These are phyloP conservation scores for Sitta carolinensis DNA, from an alignment of 2,797 vertebrate genomes.

Conservation along the genomic window DNA sequence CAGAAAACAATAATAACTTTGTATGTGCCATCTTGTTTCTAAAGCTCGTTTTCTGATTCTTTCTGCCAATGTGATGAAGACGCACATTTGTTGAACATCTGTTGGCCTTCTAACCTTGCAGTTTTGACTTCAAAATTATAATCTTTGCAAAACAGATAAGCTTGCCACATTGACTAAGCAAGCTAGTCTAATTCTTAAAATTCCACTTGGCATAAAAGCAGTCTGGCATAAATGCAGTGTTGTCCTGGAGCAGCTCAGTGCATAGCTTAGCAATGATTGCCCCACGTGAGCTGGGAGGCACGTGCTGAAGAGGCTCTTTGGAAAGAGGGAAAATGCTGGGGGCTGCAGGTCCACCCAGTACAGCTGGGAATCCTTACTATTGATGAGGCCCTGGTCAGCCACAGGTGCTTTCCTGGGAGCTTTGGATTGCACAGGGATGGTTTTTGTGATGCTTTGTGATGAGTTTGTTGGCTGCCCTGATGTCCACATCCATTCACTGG, in stretches of 20 bases:
- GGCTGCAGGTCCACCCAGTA: background rate
- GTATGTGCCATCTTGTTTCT: background rate
- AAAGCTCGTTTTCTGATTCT: background rate
- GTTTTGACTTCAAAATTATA: background rate
- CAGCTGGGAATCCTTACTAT: background rate
- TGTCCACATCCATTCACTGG: background rate
- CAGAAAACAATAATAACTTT: background rate
- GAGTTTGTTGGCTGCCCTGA: background rate
- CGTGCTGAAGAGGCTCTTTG: accelerated
- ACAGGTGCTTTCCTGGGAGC: background rate
- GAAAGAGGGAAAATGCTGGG: background rate
- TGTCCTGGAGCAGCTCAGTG: background rate
- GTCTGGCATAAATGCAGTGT: accelerated
- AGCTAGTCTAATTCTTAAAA: background rate
- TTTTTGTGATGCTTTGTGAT: background rate
- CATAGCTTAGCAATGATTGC: accelerated
- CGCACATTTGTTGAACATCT: background rate
- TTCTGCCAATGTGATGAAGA: background rate
- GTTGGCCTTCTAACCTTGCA: background rate
- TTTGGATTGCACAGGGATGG: background rate
- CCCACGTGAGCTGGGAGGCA: accelerated
- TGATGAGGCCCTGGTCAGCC: background rate
- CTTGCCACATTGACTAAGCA: background rate
- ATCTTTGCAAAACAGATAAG: background rate
- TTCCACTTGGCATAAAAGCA: background rate